Conservation (phyloP, 2,888 invertebrate species). For the Griposia aprilina region DNA sequence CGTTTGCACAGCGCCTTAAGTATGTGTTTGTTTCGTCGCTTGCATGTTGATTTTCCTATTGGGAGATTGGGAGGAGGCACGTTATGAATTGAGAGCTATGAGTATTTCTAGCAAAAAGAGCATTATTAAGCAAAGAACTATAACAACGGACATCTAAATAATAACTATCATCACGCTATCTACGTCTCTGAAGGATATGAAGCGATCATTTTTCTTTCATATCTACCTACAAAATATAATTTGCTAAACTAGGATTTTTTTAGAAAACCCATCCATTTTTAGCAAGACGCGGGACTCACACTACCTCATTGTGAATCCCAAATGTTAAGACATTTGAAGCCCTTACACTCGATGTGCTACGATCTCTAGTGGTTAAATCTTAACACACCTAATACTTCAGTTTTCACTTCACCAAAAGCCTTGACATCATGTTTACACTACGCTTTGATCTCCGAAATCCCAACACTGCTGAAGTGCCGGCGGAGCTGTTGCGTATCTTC, state of each 20-base stretch:
- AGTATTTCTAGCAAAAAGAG: neutral
- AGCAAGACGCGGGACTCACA: neutral
- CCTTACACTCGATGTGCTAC: neutral
- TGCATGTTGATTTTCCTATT: constrained; percentile 6
- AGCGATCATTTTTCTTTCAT: neutral
- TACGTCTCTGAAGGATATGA: neutral
- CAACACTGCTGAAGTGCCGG: too few species aligned
- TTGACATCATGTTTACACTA: neutral
- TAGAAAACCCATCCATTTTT: neutral
- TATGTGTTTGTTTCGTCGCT: neutral
- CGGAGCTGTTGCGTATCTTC: too few species aligned
- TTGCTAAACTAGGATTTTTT: neutral
- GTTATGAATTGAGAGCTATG: neutral
- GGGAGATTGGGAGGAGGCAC: neutral
- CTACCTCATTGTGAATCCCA: neutral
- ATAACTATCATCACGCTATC: neutral
- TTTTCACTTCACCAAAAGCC: neutral
- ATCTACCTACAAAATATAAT: neutral
- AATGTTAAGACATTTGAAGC: neutral
- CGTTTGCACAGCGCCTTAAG: too few species aligned
- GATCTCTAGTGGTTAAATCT: neutral
- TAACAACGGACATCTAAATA: neutral
- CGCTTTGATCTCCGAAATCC: neutral
- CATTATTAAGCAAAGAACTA: neutral
- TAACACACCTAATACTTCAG: too few species aligned